Evolutionary conservation across 1,140 invertebrate species (phyloP), one percentile per base, ranked within the genome.

Genomic region (Eulimnadia texana): DNA sequence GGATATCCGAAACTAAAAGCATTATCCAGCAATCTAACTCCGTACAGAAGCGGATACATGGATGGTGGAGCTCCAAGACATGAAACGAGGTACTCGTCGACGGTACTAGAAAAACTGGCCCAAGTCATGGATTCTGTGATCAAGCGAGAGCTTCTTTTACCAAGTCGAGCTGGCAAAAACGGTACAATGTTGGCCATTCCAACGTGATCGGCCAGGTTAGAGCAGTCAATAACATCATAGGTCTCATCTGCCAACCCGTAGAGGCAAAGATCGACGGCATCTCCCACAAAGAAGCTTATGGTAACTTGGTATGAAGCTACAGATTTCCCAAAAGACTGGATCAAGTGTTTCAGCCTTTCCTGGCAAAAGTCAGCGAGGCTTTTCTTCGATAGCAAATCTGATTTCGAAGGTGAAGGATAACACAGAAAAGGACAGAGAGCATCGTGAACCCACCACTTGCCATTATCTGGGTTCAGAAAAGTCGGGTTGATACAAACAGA

Each of bases 191-290:
- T 57, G 11, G 55, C 55, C 13, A 57, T 22, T 16, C 55, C 55
- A 57, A 57, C 27, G 19, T 57, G 55, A 29, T 57, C 27, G 3
- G 55, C 27, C 1, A 57, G 20, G 22, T 57, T 57, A 16, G 55
- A 57, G 33, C 23, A 57, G 20, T 57, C 28, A 28, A 57, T 33
- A 29, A 57, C 33, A 19, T 57, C 33, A 57, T 29, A 33, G 10
- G 10, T 10, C 9, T 57, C 19, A 23, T 10, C 33, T 6, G 6
- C 16, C 16, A 42, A 16, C 6, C 33, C 6, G 33, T 9, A 42
- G 33, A 13, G 3, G 27, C 55, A 57, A 9, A 57, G 28, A 10
- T 57, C 55, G 11, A 57, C 27, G 6, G 55, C 25, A 29, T 57
- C 55, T 11, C 55, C 55, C 11, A 33, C 6, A 16, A 42, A 16